Evolutionary conservation across 2,797 vertebrate genomes (phyloP).

Genomic region (Crenichthys baileyi): DNA sequence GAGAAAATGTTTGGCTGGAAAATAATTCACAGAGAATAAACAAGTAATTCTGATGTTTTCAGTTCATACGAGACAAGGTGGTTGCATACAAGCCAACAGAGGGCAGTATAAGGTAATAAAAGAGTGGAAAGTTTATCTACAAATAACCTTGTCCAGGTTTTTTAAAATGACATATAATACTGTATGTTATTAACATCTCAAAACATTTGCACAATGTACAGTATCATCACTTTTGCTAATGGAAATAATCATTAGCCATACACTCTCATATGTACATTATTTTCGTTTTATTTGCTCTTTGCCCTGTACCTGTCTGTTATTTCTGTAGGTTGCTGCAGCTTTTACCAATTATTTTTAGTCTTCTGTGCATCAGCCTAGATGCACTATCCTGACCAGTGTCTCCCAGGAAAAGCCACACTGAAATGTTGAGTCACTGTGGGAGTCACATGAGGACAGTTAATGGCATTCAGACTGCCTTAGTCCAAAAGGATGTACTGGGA

Average conservation of each 20-base stretch:
- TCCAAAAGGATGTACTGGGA: slow-evolving; percentile 53
- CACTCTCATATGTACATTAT: slow-evolving; percentile 26
- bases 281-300: slow-evolving; percentile 3
- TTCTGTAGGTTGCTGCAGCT: slow-evolving; percentile 13
- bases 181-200: slow-evolving; percentile 26
- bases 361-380: slow-evolving; percentile 29
- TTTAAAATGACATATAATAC: slow-evolving; percentile 36
- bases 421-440: slow-evolving; percentile 20
- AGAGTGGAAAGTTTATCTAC: slow-evolving; percentile 10
- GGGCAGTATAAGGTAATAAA: slow-evolving; percentile 63
- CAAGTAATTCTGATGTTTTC: neutral
- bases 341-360: slow-evolving; percentile 46
- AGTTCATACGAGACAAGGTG: fast-evolving
- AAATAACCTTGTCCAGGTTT: slow-evolving; percentile 27
- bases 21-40: neutral
- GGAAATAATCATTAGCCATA: slow-evolving; percentile 20
- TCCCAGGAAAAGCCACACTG: slow-evolving; percentile 35
- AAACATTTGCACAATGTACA: neutral
- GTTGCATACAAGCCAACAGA: slow-evolving; percentile 46
- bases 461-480: slow-evolving; percentile 46
- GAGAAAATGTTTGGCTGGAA: neutral
- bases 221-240: slow-evolving; percentile 16
- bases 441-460: slow-evolving; percentile 42
- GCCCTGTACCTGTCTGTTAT: neutral
- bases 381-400: slow-evolving; percentile 19